Base-by-base conservation (phyloP, 1,140 invertebrate species). In the Euwallacea similis region DNA sequence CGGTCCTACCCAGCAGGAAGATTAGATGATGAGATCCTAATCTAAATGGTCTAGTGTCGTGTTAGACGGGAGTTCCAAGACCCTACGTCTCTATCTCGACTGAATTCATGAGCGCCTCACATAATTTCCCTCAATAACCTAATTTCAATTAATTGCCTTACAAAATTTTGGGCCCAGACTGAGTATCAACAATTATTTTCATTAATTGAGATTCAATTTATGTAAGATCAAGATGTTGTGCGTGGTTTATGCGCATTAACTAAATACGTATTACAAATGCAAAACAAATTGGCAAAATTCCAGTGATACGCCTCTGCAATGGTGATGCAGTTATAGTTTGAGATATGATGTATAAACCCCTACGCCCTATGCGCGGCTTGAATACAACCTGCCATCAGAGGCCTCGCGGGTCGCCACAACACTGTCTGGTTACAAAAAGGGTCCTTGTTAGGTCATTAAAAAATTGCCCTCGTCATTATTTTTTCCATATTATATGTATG, bases 401-500 rank as follows among this genome's bases (percentile, higher is more conserved):
- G 10, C 55, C 15, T 58, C 55, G 55, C 55, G 21, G 55, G 61
- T 63, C 61, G 61, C 61, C 61, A 50, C 61, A 63, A 47, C 61
- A 63, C 46, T 63, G 46, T n/a, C 61, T 46, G 42, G 21, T 50
- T 63, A 63, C 42, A 63, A 63, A 33, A 63, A 63, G 44, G 61
- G 61, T 33, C 61, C 61, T 63, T 47, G 61, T 63, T 63, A 41
- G 61, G 33, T 63, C 61, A 63, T 63, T 63, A 63, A 63, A 63
- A 63, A 63, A 63, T 63, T 63, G 61, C 61, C 61, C 61, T 47
- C 61, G 61, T 63, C 61, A 63, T 63, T 63, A 63, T 63, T 63
- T 44, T 63, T 63, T 15, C 43, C 61, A 33, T 33, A 33, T 33
- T 33, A 33, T 33, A 33, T 63, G 16, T 63, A 63, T 63, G 61